Percentiles rank a stretch among this genome's conserved stretches.
Conservation (phyloP, 64 coral and sea anemone genomes). For the Actinia tenebrosa region DNA sequence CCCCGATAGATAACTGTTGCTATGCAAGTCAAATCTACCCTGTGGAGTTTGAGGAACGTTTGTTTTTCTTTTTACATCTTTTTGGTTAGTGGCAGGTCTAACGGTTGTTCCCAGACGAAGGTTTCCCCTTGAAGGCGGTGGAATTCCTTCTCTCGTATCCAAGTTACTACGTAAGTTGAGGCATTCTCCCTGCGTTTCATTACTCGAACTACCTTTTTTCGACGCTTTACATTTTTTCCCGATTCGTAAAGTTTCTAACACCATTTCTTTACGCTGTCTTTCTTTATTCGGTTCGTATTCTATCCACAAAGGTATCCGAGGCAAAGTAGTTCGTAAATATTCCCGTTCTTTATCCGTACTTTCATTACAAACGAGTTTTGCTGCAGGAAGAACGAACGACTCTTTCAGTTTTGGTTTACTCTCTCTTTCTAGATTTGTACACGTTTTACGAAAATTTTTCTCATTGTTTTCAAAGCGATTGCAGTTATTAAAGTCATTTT, state of each 20-base stretch:
- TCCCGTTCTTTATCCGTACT: neutral
- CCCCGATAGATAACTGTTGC: neutral
- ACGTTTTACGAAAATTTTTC: neutral
- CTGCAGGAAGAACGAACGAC: conserved; percentile 7
- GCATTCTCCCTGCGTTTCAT: neutral
- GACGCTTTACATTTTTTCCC: conserved; percentile 8
- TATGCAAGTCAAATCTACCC: conserved; percentile 24
- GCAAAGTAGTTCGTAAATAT: neutral
- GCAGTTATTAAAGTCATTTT: neutral
- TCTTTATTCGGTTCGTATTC: conserved; percentile 9
- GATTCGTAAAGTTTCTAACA: conserved; percentile 21
- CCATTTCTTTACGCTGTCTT: neutral
- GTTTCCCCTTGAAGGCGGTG: conserved; percentile 15
- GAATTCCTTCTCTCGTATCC: neutral
- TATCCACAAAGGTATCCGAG: conserved; percentile 6
- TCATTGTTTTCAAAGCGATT: neutral
- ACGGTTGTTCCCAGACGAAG: conserved; percentile 39
- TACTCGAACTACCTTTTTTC: neutral
- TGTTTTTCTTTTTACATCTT: neutral
- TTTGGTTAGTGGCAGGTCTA: neutral
- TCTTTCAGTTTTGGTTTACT: neutral
- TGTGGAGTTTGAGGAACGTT: neutral
- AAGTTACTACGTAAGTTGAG: neutral
- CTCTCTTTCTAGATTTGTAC: neutral
- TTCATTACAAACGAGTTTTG: conserved; percentile 2